Percentiles rank a stretch among this genome's conserved stretches.
Evolutionary conservation across 2,113 vertebrate genomes (phyloP).

Genomic region (Pseudolaguvia tuberculata): DNA sequence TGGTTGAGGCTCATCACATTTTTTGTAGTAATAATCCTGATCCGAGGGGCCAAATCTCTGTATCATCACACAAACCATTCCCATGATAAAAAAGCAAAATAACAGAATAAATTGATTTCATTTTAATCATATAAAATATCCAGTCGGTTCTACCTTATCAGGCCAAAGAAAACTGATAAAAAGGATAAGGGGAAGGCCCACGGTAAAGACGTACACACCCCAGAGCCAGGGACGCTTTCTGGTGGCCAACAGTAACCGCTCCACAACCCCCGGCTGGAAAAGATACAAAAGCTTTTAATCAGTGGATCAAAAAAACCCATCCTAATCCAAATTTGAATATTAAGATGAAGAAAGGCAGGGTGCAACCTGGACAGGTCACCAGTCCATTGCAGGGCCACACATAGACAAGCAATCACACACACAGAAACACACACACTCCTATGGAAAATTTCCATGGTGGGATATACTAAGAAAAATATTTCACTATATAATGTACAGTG

Average conservation of each 20-base stretch:
- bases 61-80: background rate
- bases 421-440: too few species aligned
- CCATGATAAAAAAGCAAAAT: background rate
- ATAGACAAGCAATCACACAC: too few species aligned
- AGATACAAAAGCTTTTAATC: background rate
- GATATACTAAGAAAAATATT: too few species aligned
- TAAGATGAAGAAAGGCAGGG: too few species aligned
- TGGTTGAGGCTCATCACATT: conserved; percentile 63
- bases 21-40: conserved; percentile 72
- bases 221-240: conserved; percentile 69
- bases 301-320: background rate
- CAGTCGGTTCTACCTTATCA: conserved; percentile 60
- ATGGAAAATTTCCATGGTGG: too few species aligned
- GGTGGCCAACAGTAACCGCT: conserved; percentile 60
- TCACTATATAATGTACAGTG: too few species aligned
- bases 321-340: too few species aligned
- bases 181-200: conserved; percentile 72
- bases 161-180: conserved; percentile 76
- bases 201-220: conserved; percentile 67
- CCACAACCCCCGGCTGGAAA: conserved; percentile 58
- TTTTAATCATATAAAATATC: too few species aligned
- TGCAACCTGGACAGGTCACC: too few species aligned
- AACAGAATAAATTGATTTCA: background rate
- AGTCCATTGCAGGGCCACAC: too few species aligned
- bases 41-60: conserved; percentile 71